Percentiles rank a stretch among this genome's conserved stretches.
phyloP scores from a whole-genome alignment of 2,113 vertebrate genomes.

The Platichthys stellatus region DNA sequence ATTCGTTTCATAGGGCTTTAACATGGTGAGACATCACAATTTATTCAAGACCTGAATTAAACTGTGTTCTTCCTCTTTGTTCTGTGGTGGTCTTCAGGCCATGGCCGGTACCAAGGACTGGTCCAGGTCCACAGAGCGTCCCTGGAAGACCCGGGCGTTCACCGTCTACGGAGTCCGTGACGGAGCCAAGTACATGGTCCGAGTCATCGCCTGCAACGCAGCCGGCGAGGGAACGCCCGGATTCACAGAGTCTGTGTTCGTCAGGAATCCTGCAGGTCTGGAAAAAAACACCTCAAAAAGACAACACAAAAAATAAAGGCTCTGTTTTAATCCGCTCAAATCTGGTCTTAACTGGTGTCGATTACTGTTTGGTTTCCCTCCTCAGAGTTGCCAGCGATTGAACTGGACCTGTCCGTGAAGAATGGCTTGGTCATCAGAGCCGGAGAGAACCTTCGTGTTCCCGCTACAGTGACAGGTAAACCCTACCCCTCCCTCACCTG shows the following conservation, averaged over 20 bases:
- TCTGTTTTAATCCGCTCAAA: not conserved
- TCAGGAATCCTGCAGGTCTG: constrained; percentile 94
- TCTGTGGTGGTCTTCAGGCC: constrained; percentile 60
- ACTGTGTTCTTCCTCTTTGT: not conserved
- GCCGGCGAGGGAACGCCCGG: constrained; percentile 96
- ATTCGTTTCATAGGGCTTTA: too few relatives aligned
- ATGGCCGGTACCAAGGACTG: constrained; percentile 91
- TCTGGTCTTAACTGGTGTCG: not conserved
- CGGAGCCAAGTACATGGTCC: constrained; percentile 92
- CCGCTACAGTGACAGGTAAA: constrained; percentile 91
- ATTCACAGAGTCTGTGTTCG: constrained; percentile 89
- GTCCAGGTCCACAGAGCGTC: constrained; percentile 94
- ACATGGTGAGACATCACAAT: too few relatives aligned
- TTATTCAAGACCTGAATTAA: too few relatives aligned
- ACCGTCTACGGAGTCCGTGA: constrained; percentile 94
- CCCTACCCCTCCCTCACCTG: constrained; percentile 89
- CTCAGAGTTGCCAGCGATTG: constrained; percentile 89
- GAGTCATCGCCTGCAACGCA: constrained; percentile 91
- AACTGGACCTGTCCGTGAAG: constrained; percentile 90
- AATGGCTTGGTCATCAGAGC: constrained; percentile 89
- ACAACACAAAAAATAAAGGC: fast-evolving
- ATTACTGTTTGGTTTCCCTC: constrained; percentile 35
- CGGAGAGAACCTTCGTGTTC: constrained; percentile 89
- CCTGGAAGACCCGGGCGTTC: constrained; percentile 85
- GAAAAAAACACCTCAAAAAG: not conserved